Evolutionary conservation across 2,888 invertebrate genomes (phyloP).

Genomic region (Drosophila gaucha): DNA sequence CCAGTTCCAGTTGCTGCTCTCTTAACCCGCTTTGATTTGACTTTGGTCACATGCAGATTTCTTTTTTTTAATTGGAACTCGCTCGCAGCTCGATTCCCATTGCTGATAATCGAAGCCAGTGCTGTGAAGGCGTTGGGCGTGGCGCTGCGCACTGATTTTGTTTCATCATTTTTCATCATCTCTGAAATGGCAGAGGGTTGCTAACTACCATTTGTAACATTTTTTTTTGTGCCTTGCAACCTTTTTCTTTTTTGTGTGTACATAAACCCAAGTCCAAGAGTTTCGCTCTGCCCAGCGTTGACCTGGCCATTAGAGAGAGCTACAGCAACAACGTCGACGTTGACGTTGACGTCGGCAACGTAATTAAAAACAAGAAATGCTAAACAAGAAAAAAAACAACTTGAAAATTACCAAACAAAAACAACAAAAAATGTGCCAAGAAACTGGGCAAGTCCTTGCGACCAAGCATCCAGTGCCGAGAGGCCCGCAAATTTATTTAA

Average conservation of each 20-base stretch:
- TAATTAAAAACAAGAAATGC: slow-evolving; percentile 76
- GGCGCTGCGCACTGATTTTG: slow-evolving; percentile 43
- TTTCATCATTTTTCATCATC: slow-evolving; percentile 23
- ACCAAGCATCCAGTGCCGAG: slow-evolving; percentile 11
- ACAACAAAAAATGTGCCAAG: slow-evolving; percentile 66
- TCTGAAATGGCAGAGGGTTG: slow-evolving; percentile 28
- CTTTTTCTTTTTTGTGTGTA: slow-evolving; percentile 49
- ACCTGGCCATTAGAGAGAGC: slow-evolving; percentile 70
- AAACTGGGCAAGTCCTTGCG: slow-evolving; percentile 42
- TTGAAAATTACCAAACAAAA: slow-evolving; percentile 11
- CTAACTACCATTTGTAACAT: slow-evolving; percentile 58
- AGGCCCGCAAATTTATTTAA: slow-evolving; percentile 66
- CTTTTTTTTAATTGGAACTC: slow-evolving; percentile 68
- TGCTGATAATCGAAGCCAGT: slow-evolving; percentile 50
- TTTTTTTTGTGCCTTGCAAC: slow-evolving; percentile 46
- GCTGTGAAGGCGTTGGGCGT: slow-evolving; percentile 30
- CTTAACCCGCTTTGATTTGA: slow-evolving; percentile 62
- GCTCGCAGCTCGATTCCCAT: slow-evolving; percentile 26
- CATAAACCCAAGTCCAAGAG: slow-evolving; percentile 66
- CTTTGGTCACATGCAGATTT: slow-evolving; percentile 74
- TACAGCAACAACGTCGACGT: slow-evolving; percentile 26
- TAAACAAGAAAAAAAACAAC: slow-evolving; percentile 28
- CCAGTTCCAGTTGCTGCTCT: slow-evolving; percentile 1
- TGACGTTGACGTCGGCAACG: slow-evolving; percentile 60
- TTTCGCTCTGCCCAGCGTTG: slow-evolving; percentile 23